Base-by-base conservation (phyloP, 2,797 vertebrate species). In the Thunnus albacares region DNA sequence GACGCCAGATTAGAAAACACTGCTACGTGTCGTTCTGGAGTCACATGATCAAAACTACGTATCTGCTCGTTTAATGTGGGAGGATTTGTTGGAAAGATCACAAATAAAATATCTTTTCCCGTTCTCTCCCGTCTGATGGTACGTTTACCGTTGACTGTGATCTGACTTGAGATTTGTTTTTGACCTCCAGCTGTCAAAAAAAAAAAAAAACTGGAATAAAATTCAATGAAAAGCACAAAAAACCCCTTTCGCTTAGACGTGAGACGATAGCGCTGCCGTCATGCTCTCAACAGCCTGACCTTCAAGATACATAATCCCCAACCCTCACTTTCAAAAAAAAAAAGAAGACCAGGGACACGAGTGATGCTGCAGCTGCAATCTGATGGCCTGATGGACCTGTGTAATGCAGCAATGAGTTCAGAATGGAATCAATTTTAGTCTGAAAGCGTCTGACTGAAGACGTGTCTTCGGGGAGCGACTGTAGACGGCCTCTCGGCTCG, bases 351-450 rank as follows among this genome's bases (percentile, higher is more conserved):
- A 24, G 5, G 6, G 13, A 26, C 6, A 0, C 9, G 69, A 63
- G 52, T 61, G 51, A 59, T 11, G 33, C 71, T 9, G 18, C 64
- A 4, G 61, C 66, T 85, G 35, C 70, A 58, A 53, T 80, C 80
- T 71, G 89, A 60, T 45, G 73, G 26, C 61, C 76, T 57, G 79
- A 83, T 77, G 61, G 79, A 65, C 49, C 47, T 6, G 74, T 45
- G 70, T 30, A 57, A 65, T 20, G 49, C 60, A 45, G 59, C 41
- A 55, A 56, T 41, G 70, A 81, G 53, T 68, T 75, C 74, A 69
- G 56, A 85, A 68, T 83, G 67, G 60, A 82, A 86, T 86, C 79
- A 53, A 67, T 84, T 86, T 77, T 41, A 18, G 70, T 70, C 77
- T 71, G 49, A 81, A 59, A 78, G 70, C 22, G 18, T 38, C 65